Conservation (phyloP, 2,113 vertebrate species). For the Eptesicus fuscus region DNA sequence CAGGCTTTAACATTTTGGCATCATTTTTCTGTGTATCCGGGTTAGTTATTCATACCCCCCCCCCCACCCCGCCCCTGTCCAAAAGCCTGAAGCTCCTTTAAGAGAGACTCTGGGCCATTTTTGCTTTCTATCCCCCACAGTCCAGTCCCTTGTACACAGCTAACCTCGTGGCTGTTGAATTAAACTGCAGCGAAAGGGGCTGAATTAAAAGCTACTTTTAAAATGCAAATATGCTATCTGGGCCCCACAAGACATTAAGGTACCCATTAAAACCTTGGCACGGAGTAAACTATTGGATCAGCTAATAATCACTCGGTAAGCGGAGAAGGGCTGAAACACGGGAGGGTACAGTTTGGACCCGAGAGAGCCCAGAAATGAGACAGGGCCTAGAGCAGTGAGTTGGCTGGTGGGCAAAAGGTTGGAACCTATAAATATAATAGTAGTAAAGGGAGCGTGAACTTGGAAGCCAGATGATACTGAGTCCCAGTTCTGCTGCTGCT, state of each 20-base stretch:
- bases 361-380: not conserved
- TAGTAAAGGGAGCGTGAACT: not conserved
- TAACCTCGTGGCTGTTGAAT: not conserved
- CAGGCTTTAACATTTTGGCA: not conserved
- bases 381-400: not conserved
- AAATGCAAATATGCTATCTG: constrained; percentile 52
- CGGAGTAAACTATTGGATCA: constrained; percentile 35
- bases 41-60: not conserved
- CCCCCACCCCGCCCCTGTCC: accelerated
- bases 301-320: constrained; percentile 39
- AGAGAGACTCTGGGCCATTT: not conserved
- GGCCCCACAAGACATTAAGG: constrained; percentile 31
- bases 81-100: not conserved
- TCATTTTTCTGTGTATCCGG: not conserved
- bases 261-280: constrained; percentile 55
- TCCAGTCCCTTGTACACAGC: not conserved
- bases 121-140: not conserved
- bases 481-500: not conserved
- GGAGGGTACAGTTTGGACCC: not conserved
- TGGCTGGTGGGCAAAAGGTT: not conserved
- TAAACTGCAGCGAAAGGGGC: not conserved
- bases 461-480: not conserved
- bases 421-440: too few species aligned
- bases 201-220: constrained; percentile 61
- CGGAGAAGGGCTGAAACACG: not conserved